These are phyloP conservation scores for Papilio elwesi DNA, from an alignment of 2,888 invertebrate genomes.

Conservation along the genomic window DNA sequence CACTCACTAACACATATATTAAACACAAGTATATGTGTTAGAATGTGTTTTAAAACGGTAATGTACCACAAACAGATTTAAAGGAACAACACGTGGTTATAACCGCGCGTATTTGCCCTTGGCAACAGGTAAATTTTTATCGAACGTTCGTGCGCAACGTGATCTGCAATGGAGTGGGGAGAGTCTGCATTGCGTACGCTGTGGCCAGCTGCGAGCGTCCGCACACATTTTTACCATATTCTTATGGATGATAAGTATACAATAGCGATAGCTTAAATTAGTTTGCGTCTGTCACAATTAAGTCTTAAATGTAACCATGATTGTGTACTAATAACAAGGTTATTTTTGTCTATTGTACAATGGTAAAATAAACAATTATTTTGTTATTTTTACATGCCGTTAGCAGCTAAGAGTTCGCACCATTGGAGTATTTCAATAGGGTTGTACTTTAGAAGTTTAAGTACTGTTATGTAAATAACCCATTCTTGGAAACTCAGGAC, in stretches of 20 bases:
- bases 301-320: background rate
- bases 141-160: background rate
- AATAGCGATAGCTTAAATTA: too few species aligned
- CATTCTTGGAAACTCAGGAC: background rate
- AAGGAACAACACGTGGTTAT: background rate
- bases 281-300: too few species aligned
- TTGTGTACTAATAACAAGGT: background rate
- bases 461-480: background rate
- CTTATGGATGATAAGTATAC: background rate
- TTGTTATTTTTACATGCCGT: background rate
- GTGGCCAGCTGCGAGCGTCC: background rate
- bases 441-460: background rate
- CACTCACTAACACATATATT: background rate
- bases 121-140: background rate
- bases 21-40: too few species aligned
- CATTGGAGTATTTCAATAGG: background rate
- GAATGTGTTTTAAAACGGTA: background rate
- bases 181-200: slow-evolving; percentile 32
- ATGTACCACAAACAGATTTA: too few species aligned
- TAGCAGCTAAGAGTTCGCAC: background rate
- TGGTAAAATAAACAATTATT: background rate
- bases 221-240: background rate
- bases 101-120: background rate
- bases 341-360: background rate
- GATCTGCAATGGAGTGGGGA: slow-evolving; percentile 25